A percentile compares a stretch with the other conserved stretches of the same genome.
Evolutionary conservation across 2,797 vertebrate species (phyloP).

Genomic region (Pseudochirops cupreus): DNA sequence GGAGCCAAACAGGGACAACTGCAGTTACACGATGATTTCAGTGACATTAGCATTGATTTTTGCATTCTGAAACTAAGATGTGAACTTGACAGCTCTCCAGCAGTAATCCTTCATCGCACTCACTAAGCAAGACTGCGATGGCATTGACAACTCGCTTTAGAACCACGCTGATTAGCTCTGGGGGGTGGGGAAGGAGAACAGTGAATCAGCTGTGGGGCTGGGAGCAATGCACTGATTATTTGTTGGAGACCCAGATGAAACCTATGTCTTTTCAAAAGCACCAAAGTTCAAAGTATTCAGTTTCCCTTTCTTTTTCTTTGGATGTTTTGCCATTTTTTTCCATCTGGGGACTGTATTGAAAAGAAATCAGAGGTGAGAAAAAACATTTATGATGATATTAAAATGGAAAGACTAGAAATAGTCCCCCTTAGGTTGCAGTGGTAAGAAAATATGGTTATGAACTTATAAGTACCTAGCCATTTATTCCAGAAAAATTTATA

Average conservation of each 20-base stretch:
- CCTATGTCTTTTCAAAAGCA: not conserved
- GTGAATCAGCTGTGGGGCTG: not conserved
- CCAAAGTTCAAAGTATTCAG: not conserved
- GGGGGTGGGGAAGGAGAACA: not conserved
- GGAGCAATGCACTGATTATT: not conserved
- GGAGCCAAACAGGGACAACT: accelerated
- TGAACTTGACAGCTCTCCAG: not conserved
- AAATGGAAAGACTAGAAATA: conserved; percentile 14
- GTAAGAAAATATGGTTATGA: not conserved
- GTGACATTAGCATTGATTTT: not conserved
- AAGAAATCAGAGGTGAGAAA: not conserved
- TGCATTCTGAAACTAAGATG: accelerated
- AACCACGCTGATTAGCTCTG: not conserved
- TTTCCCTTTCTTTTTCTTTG: not conserved
- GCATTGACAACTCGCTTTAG: too few species aligned
- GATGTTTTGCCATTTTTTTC: not conserved
- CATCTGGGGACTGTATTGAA: not conserved
- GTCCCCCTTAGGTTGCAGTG: not conserved
- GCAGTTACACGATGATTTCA: not conserved
- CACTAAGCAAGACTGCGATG: not conserved
- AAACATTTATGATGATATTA: not conserved
- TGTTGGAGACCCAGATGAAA: not conserved
- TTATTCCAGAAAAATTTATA: not conserved
- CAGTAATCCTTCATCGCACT: accelerated
- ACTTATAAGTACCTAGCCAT: not conserved